Percentiles rank a stretch among this genome's conserved stretches.
Evolutionary conservation across 2,888 invertebrate species (phyloP).

Genomic region (Danaus chrysippus): DNA sequence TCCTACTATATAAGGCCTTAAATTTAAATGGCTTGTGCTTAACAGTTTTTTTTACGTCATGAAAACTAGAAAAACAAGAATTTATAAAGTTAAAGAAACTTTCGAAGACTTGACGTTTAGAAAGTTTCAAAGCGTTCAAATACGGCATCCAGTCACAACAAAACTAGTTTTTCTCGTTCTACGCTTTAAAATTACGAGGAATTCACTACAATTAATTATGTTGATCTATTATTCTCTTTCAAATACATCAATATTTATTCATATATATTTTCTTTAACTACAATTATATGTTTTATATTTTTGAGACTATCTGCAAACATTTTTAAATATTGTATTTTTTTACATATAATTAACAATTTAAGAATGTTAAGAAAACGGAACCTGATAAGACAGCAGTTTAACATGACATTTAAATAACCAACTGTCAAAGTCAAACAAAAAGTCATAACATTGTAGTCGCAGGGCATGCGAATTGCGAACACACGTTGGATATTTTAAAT

Average conservation of each 20-base stretch:
- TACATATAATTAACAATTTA: too few species aligned
- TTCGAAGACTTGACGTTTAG: conserved; percentile 65
- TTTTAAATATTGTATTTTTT: too few species aligned
- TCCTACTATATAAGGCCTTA: conserved; percentile 12
- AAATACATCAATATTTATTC: background rate
- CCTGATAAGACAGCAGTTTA: background rate
- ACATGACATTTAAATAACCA: background rate
- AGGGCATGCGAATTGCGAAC: conserved; percentile 2
- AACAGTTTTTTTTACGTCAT: conserved; percentile 27
- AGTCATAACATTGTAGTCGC: conserved; percentile 1
- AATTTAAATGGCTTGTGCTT: conserved; percentile 16
- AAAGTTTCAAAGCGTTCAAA: conserved; percentile 62
- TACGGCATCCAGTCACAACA: conserved; percentile 31
- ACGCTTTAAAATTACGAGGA: conserved; percentile 20
- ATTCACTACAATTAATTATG: background rate
- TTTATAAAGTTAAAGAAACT: conserved; percentile 53
- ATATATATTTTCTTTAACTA: too few species aligned
- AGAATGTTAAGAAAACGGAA: background rate
- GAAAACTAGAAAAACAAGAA: conserved; percentile 71
- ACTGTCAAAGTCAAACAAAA: background rate
- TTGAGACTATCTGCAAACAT: too few species aligned
- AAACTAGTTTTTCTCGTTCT: conserved; percentile 34
- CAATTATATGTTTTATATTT: too few species aligned
- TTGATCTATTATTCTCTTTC: background rate
- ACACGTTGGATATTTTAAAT: conserved; percentile 18